Conservation (phyloP, 2,888 invertebrate genomes). For the Standfussiana lucernea region DNA sequence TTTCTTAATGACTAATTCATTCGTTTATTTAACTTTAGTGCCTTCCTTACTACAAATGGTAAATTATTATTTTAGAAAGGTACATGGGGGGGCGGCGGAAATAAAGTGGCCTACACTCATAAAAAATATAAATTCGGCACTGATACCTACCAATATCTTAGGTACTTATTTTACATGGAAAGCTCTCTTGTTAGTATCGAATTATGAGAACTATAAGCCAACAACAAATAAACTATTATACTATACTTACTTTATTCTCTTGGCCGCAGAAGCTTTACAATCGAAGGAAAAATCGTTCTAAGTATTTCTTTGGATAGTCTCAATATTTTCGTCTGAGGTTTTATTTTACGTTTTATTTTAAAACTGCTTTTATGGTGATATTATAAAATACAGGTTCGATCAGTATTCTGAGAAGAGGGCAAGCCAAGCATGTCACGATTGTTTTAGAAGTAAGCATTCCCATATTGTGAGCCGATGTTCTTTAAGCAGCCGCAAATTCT, state of each 20-base stretch:
- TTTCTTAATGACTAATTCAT: too few relatives aligned
- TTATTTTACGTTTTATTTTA: neutral
- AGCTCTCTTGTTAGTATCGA: neutral
- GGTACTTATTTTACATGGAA: too few relatives aligned
- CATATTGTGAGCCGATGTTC: neutral
- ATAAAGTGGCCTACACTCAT: too few relatives aligned
- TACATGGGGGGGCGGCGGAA: too few relatives aligned
- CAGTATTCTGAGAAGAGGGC: neutral
- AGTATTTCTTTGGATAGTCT: neutral
- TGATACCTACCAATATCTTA: too few relatives aligned
- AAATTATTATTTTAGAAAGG: too few relatives aligned
- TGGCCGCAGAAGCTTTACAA: neutral
- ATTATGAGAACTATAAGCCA: neutral
- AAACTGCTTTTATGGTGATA: neutral
- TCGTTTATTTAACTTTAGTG: too few relatives aligned
- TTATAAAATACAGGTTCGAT: neutral
- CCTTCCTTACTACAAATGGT: too few relatives aligned
- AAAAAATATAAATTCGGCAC: too few relatives aligned
- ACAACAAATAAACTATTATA: constrained; percentile 10
- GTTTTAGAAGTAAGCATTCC: neutral
- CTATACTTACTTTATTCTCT: neutral
- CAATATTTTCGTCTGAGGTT: neutral
- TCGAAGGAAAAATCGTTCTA: neutral
- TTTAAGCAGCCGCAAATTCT: neutral
- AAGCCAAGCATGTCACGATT: neutral